A percentile compares a stretch with the other conserved stretches of the same genome.
Conservation (phyloP, 1,140 invertebrate genomes). For the Procambarus virginalis region DNA sequence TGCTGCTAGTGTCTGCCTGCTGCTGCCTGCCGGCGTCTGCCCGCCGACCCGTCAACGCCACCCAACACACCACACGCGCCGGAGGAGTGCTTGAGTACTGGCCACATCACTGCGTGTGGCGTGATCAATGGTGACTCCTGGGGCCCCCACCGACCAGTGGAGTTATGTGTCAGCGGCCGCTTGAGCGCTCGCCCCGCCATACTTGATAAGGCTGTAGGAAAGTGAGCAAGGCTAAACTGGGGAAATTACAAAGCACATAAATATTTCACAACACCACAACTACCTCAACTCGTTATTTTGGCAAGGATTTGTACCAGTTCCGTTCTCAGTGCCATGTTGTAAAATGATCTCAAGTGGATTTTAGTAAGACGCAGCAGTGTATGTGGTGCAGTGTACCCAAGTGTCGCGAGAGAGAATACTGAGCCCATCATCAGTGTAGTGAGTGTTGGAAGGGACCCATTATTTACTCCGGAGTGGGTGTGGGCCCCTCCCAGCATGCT, state of each 20-base stretch:
- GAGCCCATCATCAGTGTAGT: background rate
- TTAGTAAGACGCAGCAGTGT: background rate
- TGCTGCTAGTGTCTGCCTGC: background rate
- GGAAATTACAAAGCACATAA: no score
- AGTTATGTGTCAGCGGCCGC: background rate
- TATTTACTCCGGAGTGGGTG: constrained; percentile 28
- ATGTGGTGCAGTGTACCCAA: background rate
- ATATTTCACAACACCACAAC: no score
- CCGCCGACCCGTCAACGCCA: background rate
- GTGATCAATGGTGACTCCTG: background rate
- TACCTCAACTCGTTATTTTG: no score
- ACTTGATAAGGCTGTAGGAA: no score
- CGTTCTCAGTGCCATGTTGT: background rate
- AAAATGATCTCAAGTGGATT: background rate
- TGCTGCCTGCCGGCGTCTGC: constrained; percentile 14
- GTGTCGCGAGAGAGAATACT: constrained; percentile 16
- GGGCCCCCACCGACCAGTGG: background rate
- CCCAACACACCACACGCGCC: background rate
- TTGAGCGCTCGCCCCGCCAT: no score
- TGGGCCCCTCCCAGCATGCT: constrained; percentile 49
- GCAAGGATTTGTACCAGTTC: no score
- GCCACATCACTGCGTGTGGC: background rate
- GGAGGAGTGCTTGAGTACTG: background rate
- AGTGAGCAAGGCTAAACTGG: no score
- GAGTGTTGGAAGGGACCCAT: constrained; percentile 40